Percentiles rank a stretch among this genome's conserved stretches.
phyloP scores from a whole-genome alignment of 2,888 invertebrate species.

The Chymomyza procnemis region DNA sequence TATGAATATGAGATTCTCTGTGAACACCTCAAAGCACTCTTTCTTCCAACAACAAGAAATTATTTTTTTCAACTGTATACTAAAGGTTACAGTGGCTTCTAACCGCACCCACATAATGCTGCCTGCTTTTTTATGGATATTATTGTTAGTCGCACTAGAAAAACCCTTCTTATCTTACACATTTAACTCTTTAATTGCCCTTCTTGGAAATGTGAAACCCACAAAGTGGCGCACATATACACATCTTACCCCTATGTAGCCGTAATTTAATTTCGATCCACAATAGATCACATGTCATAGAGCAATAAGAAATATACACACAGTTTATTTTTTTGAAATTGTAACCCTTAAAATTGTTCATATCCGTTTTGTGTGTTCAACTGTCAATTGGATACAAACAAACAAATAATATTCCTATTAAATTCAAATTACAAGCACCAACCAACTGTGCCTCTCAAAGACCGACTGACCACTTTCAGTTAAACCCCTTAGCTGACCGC shows the following conservation, averaged over 20 bases:
- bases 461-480: slow-evolving; percentile 52
- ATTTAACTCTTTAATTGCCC: slow-evolving; percentile 59
- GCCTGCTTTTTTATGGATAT: background rate
- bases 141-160: too few species aligned
- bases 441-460: slow-evolving; percentile 40
- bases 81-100: background rate
- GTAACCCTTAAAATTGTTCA: slow-evolving; percentile 53
- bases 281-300: slow-evolving; percentile 46
- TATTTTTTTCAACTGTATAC: too few species aligned
- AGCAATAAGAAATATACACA: slow-evolving; percentile 38
- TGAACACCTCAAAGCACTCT: too few species aligned
- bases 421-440: slow-evolving; percentile 64
- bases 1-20: too few species aligned
- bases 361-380: slow-evolving; percentile 37
- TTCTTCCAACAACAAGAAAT: too few species aligned
- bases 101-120: background rate
- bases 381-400: slow-evolving; percentile 37
- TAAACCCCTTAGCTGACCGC: slow-evolving; percentile 24
- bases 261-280: slow-evolving; percentile 21
- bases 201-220: slow-evolving; percentile 33
- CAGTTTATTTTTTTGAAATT: slow-evolving; percentile 17
- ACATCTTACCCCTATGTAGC: slow-evolving; percentile 27
- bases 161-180: background rate
- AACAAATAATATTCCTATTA: slow-evolving; percentile 60
- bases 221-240: background rate